These are phyloP conservation scores for Rhagoletis pomonella DNA, from an alignment of 1,140 invertebrate genomes.

Conservation along the genomic window DNA sequence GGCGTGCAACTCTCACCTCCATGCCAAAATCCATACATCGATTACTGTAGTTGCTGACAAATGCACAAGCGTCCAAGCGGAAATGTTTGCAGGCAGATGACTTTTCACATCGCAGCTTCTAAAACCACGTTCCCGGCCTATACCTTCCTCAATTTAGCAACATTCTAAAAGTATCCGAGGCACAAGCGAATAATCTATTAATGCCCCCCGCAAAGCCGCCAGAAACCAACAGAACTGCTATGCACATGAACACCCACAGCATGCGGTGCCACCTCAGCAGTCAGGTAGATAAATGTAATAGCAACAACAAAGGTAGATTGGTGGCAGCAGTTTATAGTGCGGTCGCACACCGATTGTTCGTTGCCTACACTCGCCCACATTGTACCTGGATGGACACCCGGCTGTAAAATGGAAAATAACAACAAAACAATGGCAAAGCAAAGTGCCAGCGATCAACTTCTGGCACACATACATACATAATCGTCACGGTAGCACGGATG, in stretches of 20 bases:
- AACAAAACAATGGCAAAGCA: background rate
- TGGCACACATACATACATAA: too few species aligned
- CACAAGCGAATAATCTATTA: constrained; percentile 12
- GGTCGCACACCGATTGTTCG: background rate
- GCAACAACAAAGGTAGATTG: background rate
- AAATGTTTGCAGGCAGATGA: background rate
- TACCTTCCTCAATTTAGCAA: background rate
- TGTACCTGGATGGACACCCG: background rate
- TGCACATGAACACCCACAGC: background rate
- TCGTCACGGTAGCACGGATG: background rate
- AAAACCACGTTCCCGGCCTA: background rate
- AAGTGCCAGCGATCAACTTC: background rate
- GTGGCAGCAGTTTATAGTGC: background rate
- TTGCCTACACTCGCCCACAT: background rate
- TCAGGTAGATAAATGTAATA: background rate
- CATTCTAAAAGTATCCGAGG: background rate
- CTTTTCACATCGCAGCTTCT: background rate
- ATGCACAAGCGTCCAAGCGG: background rate
- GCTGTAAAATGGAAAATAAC: background rate
- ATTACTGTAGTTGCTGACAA: background rate
- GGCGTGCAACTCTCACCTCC: background rate
- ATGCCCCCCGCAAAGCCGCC: too few species aligned
- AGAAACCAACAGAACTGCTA: background rate
- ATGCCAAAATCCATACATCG: background rate
- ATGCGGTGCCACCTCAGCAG: background rate